phyloP scores from a whole-genome alignment of 64 coral and sea anemone species.

The Actinia tenebrosa region DNA sequence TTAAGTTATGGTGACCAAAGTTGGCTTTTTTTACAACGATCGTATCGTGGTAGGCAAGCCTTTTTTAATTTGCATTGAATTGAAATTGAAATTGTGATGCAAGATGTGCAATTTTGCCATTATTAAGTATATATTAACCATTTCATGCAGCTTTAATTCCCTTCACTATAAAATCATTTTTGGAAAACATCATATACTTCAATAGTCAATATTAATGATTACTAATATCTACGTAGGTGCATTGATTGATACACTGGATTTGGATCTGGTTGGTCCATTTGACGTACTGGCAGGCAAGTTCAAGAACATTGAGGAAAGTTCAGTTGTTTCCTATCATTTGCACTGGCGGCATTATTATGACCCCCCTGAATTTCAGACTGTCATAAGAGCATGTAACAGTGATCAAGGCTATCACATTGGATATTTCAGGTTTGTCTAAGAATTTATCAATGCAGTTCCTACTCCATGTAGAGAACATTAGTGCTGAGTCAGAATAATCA shows the following conservation, averaged over 20 bases:
- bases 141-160: too few species aligned
- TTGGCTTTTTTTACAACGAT: too few species aligned
- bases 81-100: too few species aligned
- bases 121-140: too few species aligned
- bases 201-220: neutral
- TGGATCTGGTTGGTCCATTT: constrained; percentile 90
- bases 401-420: constrained; percentile 75
- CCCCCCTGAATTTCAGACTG: constrained; percentile 93
- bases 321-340: constrained; percentile 52
- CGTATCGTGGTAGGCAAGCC: too few species aligned
- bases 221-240: constrained; percentile 55
- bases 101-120: too few species aligned
- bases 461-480: too few species aligned
- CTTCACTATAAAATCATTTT: too few species aligned
- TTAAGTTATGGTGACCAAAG: too few species aligned
- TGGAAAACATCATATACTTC: neutral
- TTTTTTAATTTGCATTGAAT: too few species aligned
- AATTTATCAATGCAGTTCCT: neutral
- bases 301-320: constrained; percentile 39
- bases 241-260: constrained; percentile 41
- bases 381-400: constrained; percentile 67
- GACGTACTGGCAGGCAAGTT: constrained; percentile 66
- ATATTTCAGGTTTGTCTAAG: constrained; percentile 70
- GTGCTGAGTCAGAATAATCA: too few species aligned
- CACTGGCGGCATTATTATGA: constrained; percentile 94